Base-by-base conservation (phyloP, 2,888 invertebrate species). In the Serrognathus titanus region DNA sequence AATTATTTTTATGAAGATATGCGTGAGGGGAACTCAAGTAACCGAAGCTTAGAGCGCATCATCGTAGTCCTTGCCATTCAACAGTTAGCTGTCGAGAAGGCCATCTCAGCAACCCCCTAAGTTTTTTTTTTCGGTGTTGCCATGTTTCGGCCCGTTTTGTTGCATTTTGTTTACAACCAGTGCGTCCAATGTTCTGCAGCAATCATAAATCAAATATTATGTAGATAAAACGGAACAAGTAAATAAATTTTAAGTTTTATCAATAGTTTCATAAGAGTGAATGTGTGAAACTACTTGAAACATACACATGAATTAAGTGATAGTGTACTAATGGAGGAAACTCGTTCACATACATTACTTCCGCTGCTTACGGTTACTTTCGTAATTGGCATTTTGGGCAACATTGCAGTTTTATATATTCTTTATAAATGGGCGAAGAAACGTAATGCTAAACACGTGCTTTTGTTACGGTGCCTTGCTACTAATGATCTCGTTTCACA, bases 401-500 rank as follows among this genome's bases (percentile, higher is more conserved):
- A 92, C 70, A 80, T 86, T 8, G 81, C 87, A n/a, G 92, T 92
- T 5, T 81, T 94, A 51, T 78, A 87, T 51, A 88, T 89, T 62
- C 80, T 94, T 66, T 81, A 87, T 67, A 82, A 84, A 59, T 85
- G 85, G 0, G 88, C 90, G 64, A 84, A 86, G 70, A 83, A 87
- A 40, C 81, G 90, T 68, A 92, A 92, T 73, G 83, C 87, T 63
- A 91, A 92, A 73, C 92, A 93, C 76, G 82, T 90, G 65, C 78
- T 93, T 68, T 85, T 93, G 83, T 78, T 89, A 57, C 87, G 90
- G 24, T 90, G 90, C 65, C 77, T 94, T 63, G 88, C 89, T 35
- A 83, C 83, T 49, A 92, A 92, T 71, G 92, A 94, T 75, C 80
- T 93, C 54, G 84, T 91, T 41, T 92, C 92, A 55, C 77, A 87